Percentiles rank a stretch among this genome's conserved stretches.
Evolutionary conservation across 2,113 vertebrate genomes (phyloP).

Genomic region (Ciconia stormi): DNA sequence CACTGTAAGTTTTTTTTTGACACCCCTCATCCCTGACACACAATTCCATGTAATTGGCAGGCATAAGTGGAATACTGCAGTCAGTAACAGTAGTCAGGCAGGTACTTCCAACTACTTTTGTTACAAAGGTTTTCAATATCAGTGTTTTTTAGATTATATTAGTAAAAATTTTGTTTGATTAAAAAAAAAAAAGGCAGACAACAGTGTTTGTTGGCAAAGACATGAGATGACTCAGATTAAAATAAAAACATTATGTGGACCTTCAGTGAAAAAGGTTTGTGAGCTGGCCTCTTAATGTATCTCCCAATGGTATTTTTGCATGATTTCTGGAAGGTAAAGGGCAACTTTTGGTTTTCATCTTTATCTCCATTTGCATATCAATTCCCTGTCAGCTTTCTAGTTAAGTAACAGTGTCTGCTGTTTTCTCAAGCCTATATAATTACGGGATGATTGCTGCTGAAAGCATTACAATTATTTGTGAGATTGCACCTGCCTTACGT

Average conservation of each 20-base stretch:
- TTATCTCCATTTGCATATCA: neutral
- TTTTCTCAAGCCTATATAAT: neutral
- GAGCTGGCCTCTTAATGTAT: neutral
- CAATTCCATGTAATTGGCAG: neutral
- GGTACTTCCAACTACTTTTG: neutral
- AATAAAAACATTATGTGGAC: neutral
- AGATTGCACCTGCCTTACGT: neutral
- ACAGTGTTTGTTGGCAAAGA: neutral
- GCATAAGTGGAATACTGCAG: neutral
- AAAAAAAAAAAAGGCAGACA: neutral
- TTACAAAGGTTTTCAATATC: neutral
- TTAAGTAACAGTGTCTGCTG: neutral
- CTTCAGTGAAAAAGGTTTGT: neutral
- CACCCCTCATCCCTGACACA: neutral
- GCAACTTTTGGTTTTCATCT: neutral
- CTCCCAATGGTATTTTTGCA: neutral
- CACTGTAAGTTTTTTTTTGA: neutral
- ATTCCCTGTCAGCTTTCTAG: neutral
- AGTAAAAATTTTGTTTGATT: neutral
- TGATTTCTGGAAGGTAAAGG: neutral
- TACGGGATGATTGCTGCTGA: neutral
- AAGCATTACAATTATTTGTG: neutral
- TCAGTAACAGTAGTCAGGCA: neutral
- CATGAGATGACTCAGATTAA: neutral
- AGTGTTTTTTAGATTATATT: neutral